Base-by-base conservation (phyloP, 2,113 vertebrate genomes). In the Syngnathus typhle region DNA sequence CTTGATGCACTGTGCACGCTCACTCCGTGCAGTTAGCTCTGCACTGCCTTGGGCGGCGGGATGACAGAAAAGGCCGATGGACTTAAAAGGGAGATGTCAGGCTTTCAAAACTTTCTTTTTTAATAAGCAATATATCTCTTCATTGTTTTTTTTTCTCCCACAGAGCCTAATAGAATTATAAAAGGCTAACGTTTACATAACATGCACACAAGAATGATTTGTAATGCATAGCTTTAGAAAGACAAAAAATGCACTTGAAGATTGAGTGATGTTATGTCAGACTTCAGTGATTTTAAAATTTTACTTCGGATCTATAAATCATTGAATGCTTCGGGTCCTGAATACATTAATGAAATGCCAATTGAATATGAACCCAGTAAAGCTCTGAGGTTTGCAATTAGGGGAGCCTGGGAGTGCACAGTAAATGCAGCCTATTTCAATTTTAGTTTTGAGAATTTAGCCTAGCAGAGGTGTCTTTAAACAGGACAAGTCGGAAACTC, bases 41-140 rank as follows among this genome's bases (percentile, higher is more conserved):
- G 83, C 70, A 69, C 67, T 37, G 82, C 81, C 82, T 58, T 4
- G 70, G 82, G 87, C 83, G 3, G 59, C 61, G 36, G 65, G 75
- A 64, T 69, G 75, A 87, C 79, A 82, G 81, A 79, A 79, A 78
- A 87, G 62, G 72, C 64, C 70, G 74, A 82, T 60, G 67, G 84
- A 81, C 72, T 76, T 52, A 63, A 75, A 75, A 60, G 49, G 69
- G 49, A 52, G 60, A 67, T 69, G 59, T 13, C 76, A 58, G 51
- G 44, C 59, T 60, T 62, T 62, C 21, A 44, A n/a, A 23, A 62
- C 10, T 46, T 62, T 36, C 13, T 36, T 56, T 56, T 62, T 44
- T 44, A 44, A 62, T 43, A 15, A 44, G 23, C 41, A 61, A n/a
- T 21, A 41, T 27, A 15, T 39, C 23, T 2, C 19, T 41, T 39